Evolutionary conservation across 2,888 invertebrate species (phyloP).

Genomic region (Mesorhabditis sp.): DNA sequence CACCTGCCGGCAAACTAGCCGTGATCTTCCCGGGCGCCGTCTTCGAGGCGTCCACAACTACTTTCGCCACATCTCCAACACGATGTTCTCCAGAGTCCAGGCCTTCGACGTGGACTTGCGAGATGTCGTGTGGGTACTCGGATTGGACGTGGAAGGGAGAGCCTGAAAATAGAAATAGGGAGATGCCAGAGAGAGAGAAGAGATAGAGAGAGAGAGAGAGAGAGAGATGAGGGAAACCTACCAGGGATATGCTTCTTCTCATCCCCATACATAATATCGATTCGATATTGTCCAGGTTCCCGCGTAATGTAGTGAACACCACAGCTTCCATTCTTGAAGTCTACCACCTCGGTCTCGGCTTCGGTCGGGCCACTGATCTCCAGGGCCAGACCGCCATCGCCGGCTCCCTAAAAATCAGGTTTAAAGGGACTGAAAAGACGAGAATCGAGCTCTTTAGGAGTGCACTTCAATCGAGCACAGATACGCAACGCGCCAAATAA

Average conservation of each 20-base stretch:
- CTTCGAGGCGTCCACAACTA: conserved; percentile 28
- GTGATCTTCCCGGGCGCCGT: conserved; percentile 26
- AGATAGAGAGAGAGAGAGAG: neutral
- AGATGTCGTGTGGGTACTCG: conserved; percentile 28
- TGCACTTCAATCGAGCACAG: too few relatives aligned
- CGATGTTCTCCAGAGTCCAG: conserved; percentile 19
- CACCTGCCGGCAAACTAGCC: conserved; percentile 20
- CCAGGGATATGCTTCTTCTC: conserved; percentile 34
- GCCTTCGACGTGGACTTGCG: conserved; percentile 22
- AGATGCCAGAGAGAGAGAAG: neutral
- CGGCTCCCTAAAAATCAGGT: conserved; percentile 70
- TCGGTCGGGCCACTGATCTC: conserved; percentile 96
- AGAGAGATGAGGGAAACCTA: conserved; percentile 7
- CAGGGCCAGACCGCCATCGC: conserved; percentile 89
- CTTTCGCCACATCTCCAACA: conserved; percentile 22
- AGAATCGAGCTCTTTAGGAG: too few relatives aligned
- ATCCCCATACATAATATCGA: conserved; percentile 36
- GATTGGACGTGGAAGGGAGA: conserved; percentile 33
- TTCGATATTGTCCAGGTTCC: conserved; percentile 78
- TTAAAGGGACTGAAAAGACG: neutral
- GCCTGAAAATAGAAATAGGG: conserved; percentile 15
- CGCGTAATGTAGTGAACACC: conserved; percentile 90
- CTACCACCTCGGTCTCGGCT: conserved; percentile 65
- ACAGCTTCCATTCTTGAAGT: conserved; percentile 90
- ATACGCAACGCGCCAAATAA: too few relatives aligned